Evolutionary conservation across 2,113 vertebrate genomes (phyloP).

Genomic region (Mobula hypostoma): DNA sequence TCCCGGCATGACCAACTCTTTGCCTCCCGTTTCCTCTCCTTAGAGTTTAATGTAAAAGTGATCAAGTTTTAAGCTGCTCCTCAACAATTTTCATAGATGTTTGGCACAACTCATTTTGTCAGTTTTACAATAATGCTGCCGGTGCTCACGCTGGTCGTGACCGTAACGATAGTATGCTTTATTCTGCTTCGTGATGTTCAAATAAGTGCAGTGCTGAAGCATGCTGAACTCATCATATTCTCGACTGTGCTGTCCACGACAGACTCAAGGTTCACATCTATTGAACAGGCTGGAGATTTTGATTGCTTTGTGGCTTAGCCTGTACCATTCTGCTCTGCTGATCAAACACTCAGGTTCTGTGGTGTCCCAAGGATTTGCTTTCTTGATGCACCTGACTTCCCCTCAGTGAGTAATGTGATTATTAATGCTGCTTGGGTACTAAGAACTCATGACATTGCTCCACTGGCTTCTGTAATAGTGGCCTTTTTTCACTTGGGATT

Average conservation of each 20-base stretch:
- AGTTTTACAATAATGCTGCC: not conserved
- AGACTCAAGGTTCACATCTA: not conserved
- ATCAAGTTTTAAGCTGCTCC: not conserved
- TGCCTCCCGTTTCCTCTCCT: not conserved
- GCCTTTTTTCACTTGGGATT: not conserved
- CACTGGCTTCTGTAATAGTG: not conserved
- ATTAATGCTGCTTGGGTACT: not conserved
- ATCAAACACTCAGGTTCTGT: not conserved
- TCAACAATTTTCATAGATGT: not conserved
- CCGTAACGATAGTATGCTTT: not conserved
- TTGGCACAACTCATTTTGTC: not conserved
- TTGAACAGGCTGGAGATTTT: not conserved
- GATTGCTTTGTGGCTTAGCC: not conserved
- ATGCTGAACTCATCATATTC: not conserved
- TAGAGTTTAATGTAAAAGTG: not conserved
- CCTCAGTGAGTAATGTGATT: not conserved
- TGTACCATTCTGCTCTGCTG: not conserved
- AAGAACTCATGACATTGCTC: not conserved
- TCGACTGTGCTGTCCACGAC: not conserved
- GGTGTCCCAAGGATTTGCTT: not conserved
- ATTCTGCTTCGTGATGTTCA: not conserved
- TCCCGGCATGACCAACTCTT: not conserved
- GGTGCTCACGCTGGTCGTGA: not conserved
- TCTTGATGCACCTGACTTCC: not conserved
- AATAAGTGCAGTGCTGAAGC: not conserved